phyloP scores from a whole-genome alignment of 2,113 vertebrate species.

The Crotalus horridus region DNA sequence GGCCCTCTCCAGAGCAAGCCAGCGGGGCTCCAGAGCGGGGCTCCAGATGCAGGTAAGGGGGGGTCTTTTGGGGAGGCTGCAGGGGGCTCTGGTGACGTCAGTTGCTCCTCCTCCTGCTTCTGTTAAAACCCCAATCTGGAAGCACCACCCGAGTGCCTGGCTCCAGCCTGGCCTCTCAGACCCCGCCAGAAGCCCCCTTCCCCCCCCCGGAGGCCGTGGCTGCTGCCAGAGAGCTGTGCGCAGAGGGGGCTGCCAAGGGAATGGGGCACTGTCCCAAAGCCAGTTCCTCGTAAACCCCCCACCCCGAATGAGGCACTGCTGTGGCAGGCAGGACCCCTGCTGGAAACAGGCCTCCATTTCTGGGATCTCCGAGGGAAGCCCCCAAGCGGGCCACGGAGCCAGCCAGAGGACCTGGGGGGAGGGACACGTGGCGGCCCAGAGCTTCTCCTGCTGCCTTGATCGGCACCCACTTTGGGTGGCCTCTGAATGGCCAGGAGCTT shows the following conservation, averaged over 20 bases:
- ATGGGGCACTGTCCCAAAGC: background rate
- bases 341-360: background rate
- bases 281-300: too few relatives aligned
- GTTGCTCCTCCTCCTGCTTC: background rate
- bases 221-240: too few relatives aligned
- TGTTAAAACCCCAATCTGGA: background rate
- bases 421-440: background rate
- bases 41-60: slow-evolving; percentile 55
- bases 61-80: fast-evolving
- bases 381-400: too few relatives aligned
- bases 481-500: background rate
- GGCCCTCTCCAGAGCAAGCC: slow-evolving; percentile 53
- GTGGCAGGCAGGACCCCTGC: too few relatives aligned
- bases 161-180: background rate
- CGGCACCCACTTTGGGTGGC: background rate
- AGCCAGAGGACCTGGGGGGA: background rate
- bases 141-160: background rate
- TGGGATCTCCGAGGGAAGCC: background rate
- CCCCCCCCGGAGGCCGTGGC: too few relatives aligned
- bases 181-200: too few relatives aligned
- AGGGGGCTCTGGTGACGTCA: background rate
- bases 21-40: slow-evolving; percentile 60
- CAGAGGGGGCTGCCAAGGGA: too few relatives aligned
- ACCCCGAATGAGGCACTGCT: background rate
- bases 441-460: too few relatives aligned